Evolutionary conservation across 2,797 vertebrate species (phyloP).

Genomic region (Microchirus variegatus): DNA sequence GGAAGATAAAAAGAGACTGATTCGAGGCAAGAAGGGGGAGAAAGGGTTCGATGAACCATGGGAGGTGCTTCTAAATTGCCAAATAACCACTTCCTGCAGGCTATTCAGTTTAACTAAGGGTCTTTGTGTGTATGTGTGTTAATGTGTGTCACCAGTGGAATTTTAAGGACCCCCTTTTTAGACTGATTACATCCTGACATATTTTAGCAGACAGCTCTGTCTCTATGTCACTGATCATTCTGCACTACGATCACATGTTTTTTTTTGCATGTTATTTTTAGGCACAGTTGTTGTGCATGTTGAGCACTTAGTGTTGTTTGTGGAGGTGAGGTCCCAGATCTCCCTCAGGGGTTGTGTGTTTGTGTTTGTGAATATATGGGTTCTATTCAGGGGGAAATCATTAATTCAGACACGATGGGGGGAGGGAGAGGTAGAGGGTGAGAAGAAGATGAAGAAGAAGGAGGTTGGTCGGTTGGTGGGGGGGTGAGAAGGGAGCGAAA

Average conservation of each 20-base stretch:
- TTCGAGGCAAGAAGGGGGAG: constrained; percentile 53
- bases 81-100: constrained; percentile 75
- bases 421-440: constrained; percentile 42
- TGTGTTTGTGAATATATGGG: constrained; percentile 53
- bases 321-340: constrained; percentile 64
- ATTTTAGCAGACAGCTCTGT: constrained; percentile 54
- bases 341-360: constrained; percentile 47
- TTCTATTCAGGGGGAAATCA: constrained; percentile 71
- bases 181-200: constrained; percentile 73
- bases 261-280: background rate
- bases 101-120: constrained; percentile 74
- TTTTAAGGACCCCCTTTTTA: constrained; percentile 72
- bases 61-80: constrained; percentile 73
- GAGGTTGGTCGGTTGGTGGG: constrained; percentile 38
- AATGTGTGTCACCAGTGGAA: constrained; percentile 61
- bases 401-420: constrained; percentile 68
- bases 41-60: constrained; percentile 62
- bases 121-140: constrained; percentile 67
- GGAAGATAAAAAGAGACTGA: constrained; percentile 61
- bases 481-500: background rate
- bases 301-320: constrained; percentile 59
- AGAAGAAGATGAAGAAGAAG: constrained; percentile 52
- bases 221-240: constrained; percentile 57
- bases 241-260: constrained; percentile 27
- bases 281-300: constrained; percentile 33